Evolutionary conservation across 2,797 vertebrate genomes (phyloP).

Genomic region (Tenualosa ilisha): DNA sequence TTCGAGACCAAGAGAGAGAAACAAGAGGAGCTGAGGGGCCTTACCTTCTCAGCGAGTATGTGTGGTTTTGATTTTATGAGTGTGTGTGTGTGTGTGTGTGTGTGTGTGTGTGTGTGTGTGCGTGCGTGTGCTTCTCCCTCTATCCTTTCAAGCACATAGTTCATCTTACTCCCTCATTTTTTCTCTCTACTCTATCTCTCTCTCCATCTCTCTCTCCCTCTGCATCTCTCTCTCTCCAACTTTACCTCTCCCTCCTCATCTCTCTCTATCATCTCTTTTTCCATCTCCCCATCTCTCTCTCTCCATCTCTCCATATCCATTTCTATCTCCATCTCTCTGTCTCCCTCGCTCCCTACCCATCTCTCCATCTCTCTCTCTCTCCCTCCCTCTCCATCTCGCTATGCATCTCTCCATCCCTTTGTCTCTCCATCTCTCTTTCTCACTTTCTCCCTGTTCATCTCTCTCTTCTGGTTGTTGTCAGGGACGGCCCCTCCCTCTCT

Average conservation of each 20-base stretch:
- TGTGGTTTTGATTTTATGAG: too few species aligned
- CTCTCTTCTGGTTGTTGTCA: slow-evolving; percentile 41
- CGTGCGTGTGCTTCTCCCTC: too few species aligned
- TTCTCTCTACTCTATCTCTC: slow-evolving; percentile 40
- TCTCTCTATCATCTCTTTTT: slow-evolving; percentile 43
- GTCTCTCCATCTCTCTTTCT: slow-evolving; percentile 53
- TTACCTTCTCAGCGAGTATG: too few species aligned
- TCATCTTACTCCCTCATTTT: neutral
- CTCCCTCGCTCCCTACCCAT: slow-evolving; percentile 41
- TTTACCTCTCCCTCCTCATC: slow-evolving; percentile 51
- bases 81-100: too few species aligned
- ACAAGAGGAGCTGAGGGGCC: too few species aligned
- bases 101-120: too few species aligned
- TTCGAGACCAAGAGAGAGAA: too few species aligned
- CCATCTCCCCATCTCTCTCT: slow-evolving; percentile 29
- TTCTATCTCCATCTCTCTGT: too few species aligned
- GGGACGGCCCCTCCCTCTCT: too few species aligned
- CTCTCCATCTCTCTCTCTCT: slow-evolving; percentile 38
- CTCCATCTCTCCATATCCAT: slow-evolving; percentile 1
- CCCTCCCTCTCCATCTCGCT: slow-evolving; percentile 52
- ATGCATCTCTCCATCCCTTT: slow-evolving; percentile 45
- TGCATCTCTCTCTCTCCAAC: slow-evolving; percentile 35
- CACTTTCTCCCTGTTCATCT: slow-evolving; percentile 37
- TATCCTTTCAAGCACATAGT: too few species aligned
- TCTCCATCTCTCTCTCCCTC: slow-evolving; percentile 40